phyloP scores from a whole-genome alignment of 2,888 invertebrate species.

The Tillus elongatus region DNA sequence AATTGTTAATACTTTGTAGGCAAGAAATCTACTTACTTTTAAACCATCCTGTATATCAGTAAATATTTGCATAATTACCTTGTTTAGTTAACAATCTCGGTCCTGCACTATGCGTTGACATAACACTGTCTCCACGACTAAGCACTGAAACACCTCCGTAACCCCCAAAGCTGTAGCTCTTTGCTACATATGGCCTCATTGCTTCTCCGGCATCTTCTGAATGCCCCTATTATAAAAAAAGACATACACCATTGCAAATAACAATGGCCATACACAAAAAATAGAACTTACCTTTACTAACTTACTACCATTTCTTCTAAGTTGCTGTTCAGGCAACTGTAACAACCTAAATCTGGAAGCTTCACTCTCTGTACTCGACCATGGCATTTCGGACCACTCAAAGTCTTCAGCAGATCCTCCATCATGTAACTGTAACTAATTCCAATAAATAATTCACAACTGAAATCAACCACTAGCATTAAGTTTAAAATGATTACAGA shows the following conservation, averaged over 20 bases:
- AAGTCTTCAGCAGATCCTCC: conserved; percentile 45
- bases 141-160: conserved; percentile 52
- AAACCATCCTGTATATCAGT: too few species aligned
- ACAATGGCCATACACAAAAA: too few species aligned
- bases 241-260: conserved; percentile 9
- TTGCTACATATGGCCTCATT: conserved; percentile 54
- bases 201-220: conserved; percentile 46
- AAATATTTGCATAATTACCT: conserved; percentile 45
- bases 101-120: conserved; percentile 55
- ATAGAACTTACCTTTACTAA: conserved; percentile 44
- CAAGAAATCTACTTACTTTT: too few species aligned
- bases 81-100: conserved; percentile 66
- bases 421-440: conserved; percentile 37
- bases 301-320: conserved; percentile 41
- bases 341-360: conserved; percentile 36
- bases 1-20: too few species aligned
- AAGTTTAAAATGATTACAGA: too few species aligned
- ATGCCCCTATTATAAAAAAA: conserved; percentile 42
- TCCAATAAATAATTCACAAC: conserved; percentile 12
- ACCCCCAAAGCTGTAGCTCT: conserved; percentile 84
- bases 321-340: conserved; percentile 43
- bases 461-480: too few species aligned
- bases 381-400: conserved; percentile 43
- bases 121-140: conserved; percentile 54
- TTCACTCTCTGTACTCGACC: conserved; percentile 51